phyloP scores from a whole-genome alignment of 2,113 vertebrate genomes.

The Emydura subglobosa region DNA sequence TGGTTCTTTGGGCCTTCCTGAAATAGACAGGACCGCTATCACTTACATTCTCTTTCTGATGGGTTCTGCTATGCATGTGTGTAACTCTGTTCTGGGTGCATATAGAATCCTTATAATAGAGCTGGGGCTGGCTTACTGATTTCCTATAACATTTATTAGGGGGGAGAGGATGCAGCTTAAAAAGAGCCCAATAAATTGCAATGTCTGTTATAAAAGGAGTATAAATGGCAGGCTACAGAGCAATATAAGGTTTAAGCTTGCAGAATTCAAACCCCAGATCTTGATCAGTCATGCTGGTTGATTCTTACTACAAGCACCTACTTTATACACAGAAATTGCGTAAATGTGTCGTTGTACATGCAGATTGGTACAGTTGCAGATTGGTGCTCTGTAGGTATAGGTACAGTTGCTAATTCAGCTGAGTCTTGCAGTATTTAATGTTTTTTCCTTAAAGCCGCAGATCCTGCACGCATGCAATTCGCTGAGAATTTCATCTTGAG shows the following conservation, averaged over 20 bases:
- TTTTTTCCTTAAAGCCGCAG: background rate
- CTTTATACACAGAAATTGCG: background rate
- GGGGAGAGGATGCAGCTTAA: background rate
- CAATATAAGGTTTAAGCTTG: background rate
- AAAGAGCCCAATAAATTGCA: background rate
- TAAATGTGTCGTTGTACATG: background rate
- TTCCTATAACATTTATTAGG: background rate
- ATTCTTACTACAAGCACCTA: background rate
- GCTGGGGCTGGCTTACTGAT: background rate
- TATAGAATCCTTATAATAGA: background rate
- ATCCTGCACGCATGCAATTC: background rate
- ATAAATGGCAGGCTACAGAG: background rate
- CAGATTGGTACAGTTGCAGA: background rate
- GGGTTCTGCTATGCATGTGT: rapidly evolving
- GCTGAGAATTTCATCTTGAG: background rate
- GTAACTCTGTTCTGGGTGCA: background rate
- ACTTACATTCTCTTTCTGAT: background rate
- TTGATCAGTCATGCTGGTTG: background rate
- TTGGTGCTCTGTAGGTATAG: background rate
- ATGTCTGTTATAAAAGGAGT: background rate
- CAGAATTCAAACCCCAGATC: background rate
- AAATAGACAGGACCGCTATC: background rate
- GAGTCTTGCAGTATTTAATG: background rate
- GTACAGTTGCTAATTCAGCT: background rate
- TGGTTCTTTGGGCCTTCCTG: background rate